These are phyloP conservation scores for Drosophila hydei DNA, from an alignment of 1,140 invertebrate species.

Conservation along the genomic window DNA sequence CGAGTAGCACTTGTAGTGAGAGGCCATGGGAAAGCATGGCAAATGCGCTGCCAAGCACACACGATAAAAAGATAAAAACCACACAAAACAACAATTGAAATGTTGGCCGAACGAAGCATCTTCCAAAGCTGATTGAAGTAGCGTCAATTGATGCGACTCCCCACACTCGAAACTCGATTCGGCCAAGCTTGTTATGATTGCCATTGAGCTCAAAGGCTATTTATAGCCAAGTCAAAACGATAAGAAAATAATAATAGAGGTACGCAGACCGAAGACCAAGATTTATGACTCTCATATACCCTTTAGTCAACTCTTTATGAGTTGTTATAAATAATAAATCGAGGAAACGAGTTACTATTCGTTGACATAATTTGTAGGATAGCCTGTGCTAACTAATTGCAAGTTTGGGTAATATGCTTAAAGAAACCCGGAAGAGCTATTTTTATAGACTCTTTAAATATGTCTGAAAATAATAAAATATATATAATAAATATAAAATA, in stretches of 20 bases:
- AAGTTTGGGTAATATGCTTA: too few species aligned
- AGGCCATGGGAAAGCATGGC: constrained; percentile 47
- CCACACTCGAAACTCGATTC: constrained; percentile 35
- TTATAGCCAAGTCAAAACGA: constrained; percentile 26
- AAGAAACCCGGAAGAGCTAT: too few species aligned
- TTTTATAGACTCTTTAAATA: too few species aligned
- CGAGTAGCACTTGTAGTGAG: constrained; percentile 1
- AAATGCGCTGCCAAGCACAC: constrained; percentile 20
- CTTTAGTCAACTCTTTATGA: neutral
- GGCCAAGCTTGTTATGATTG: constrained; percentile 31
- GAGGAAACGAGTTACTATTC: too few species aligned
- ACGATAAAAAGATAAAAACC: constrained; percentile 27
- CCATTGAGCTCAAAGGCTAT: constrained; percentile 30
- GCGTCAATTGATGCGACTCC: constrained; percentile 2
- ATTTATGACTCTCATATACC: constrained; percentile 6
- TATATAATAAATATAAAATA: too few species aligned
- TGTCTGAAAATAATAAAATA: too few species aligned
- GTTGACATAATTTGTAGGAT: too few species aligned
- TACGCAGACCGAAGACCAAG: neutral
- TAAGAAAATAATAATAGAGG: constrained; percentile 13
- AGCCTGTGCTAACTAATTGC: too few species aligned
- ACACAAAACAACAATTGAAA: constrained; percentile 42
- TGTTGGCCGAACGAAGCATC: constrained; percentile 6
- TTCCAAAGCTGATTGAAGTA: constrained; percentile 30
- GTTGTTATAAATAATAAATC: too few species aligned